A percentile compares a stretch with the other conserved stretches of the same genome.
Evolutionary conservation across 2,113 vertebrate genomes (phyloP).

Genomic region (Ciconia maguari): DNA sequence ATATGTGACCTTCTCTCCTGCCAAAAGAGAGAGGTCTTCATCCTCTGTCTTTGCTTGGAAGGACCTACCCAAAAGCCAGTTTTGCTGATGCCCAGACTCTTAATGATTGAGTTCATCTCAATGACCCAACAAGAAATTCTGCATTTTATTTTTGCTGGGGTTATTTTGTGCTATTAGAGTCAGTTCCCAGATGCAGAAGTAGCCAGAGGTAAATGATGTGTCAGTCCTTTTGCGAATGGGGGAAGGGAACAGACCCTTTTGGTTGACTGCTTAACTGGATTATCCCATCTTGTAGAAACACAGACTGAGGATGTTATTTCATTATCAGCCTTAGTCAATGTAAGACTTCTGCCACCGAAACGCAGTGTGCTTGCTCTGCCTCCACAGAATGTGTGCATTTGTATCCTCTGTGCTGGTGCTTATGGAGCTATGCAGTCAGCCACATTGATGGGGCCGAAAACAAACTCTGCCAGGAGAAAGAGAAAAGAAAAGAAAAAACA

Average conservation of each 20-base stretch:
- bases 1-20: not conserved
- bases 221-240: not conserved
- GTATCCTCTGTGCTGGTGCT: not conserved
- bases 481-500: not conserved
- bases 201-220: not conserved
- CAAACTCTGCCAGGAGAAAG: not conserved
- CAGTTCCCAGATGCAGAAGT: not conserved
- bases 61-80: not conserved
- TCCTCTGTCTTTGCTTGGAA: not conserved
- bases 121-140: not conserved
- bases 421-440: not conserved
- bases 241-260: not conserved
- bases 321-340: not conserved
- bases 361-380: not conserved
- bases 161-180: not conserved
- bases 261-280: not conserved
- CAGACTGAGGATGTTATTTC: not conserved
- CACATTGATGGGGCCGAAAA: not conserved
- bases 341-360: not conserved
- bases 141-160: not conserved
- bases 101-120: not conserved
- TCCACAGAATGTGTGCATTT: not conserved
- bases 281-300: not conserved
- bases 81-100: not conserved
- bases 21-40: not conserved